These are phyloP conservation scores for Agonopterix heracliana DNA, from an alignment of 2,888 invertebrate genomes.

Conservation along the genomic window DNA sequence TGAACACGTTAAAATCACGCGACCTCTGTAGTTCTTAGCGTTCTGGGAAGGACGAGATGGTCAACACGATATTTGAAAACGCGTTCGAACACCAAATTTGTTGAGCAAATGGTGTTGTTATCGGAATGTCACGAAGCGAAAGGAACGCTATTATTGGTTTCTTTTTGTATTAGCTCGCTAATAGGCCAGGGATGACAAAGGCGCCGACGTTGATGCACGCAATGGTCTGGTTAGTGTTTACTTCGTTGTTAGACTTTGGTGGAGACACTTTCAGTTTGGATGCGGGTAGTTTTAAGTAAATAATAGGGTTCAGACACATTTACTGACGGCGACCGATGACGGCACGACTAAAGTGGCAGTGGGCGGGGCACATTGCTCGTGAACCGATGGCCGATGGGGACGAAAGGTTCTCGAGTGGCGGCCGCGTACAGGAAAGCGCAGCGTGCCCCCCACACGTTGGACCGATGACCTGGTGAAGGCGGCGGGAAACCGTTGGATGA, in stretches of 20 bases:
- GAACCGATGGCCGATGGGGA: too few relatives aligned
- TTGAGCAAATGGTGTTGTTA: slow-evolving; percentile 8
- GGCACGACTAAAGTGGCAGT: too few relatives aligned
- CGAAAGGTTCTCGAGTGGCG: too few relatives aligned
- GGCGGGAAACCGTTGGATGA: too few relatives aligned
- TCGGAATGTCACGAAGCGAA: slow-evolving; percentile 14
- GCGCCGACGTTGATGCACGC: slow-evolving; percentile 1
- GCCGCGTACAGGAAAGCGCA: too few relatives aligned
- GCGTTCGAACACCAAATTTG: slow-evolving; percentile 11
- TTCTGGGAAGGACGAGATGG: slow-evolving; percentile 9
- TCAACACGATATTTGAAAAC: slow-evolving; percentile 3
- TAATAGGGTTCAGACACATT: too few relatives aligned
- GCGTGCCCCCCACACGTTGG: too few relatives aligned
- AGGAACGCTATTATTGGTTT: slow-evolving; percentile 10
- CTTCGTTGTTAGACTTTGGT: not conserved
- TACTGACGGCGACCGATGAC: too few relatives aligned
- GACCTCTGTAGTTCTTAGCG: not conserved
- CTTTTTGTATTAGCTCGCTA: slow-evolving; percentile 9
- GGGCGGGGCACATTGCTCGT: too few relatives aligned
- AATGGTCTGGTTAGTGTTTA: not conserved
- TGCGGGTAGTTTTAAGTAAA: too few relatives aligned
- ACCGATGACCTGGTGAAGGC: too few relatives aligned
- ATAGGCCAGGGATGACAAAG: slow-evolving; percentile 6
- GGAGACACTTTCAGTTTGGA: too few relatives aligned
- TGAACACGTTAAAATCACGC: slow-evolving; percentile 7